phyloP scores from a whole-genome alignment of 2,113 vertebrate genomes.

The Muntiacus muntjak region DNA sequence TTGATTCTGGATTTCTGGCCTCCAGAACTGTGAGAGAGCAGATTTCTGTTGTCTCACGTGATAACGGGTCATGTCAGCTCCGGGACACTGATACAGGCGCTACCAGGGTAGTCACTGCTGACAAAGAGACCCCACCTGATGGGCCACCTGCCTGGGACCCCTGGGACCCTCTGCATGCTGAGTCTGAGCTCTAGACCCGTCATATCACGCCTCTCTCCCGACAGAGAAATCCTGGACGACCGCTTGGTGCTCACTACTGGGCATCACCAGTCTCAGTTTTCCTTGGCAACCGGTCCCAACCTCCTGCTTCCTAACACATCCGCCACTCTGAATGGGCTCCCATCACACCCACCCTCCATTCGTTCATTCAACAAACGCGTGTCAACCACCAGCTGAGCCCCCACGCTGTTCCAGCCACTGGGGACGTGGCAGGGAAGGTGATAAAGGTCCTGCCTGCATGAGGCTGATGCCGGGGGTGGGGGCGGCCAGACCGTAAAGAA shows the following conservation, averaged over 20 bases:
- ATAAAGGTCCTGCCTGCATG: neutral
- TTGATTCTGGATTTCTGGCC: neutral
- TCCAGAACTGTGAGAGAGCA: neutral
- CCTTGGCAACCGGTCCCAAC: neutral
- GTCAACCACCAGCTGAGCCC: neutral
- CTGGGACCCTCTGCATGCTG: neutral
- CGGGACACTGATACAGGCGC: neutral
- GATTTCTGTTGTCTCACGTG: neutral
- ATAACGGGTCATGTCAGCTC: neutral
- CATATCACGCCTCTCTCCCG: neutral
- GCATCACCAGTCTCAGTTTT: neutral
- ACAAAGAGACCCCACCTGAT: accelerated
- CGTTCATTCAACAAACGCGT: neutral
- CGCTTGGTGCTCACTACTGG: too few species aligned
- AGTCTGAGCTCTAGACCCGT: neutral
- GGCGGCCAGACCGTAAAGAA: neutral
- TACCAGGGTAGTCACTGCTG: accelerated
- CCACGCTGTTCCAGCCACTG: neutral
- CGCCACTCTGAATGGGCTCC: neutral
- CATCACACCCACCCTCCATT: neutral
- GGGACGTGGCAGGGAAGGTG: neutral
- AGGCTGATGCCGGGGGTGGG: accelerated
- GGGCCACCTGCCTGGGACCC: neutral
- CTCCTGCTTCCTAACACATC: neutral
- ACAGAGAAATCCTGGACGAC: neutral